phyloP scores from a whole-genome alignment of 2,113 vertebrate genomes.

The Vombatus ursinus region DNA sequence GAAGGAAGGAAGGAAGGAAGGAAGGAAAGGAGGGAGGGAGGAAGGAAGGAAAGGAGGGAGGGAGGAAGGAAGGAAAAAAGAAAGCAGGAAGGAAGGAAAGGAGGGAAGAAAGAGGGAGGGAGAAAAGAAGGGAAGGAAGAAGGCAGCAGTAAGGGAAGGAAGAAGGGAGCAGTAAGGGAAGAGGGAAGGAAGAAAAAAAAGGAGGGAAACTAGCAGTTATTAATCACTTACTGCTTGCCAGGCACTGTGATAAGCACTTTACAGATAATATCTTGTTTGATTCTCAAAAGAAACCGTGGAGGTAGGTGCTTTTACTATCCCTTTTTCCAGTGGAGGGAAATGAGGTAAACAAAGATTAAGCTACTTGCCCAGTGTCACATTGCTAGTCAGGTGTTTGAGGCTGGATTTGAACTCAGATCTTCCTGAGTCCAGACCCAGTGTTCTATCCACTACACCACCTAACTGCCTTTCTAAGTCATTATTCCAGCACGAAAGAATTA shows the following conservation, averaged over 20 bases:
- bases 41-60: too few species aligned
- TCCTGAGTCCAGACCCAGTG: background rate
- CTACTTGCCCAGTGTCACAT: background rate
- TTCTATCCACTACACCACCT: background rate
- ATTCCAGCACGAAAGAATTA: background rate
- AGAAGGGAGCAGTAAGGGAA: too few species aligned
- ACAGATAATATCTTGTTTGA: background rate
- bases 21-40: background rate
- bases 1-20: background rate
- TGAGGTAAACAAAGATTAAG: background rate
- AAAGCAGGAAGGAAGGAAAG: background rate
- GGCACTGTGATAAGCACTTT: background rate
- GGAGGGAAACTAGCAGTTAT: background rate
- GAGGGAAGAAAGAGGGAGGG: background rate
- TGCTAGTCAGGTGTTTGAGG: background rate
- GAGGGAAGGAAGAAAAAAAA: background rate
- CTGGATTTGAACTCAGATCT: background rate
- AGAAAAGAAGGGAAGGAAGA: too few species aligned
- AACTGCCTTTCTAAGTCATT: background rate
- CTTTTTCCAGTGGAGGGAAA: background rate
- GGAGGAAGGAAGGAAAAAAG: too few species aligned
- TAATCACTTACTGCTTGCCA: background rate
- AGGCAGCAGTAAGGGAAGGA: too few species aligned
- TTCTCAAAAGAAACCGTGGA: background rate
- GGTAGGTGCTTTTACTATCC: background rate